Evolutionary conservation across 2,113 vertebrate genomes (phyloP).

Genomic region (Coturnix japonica): DNA sequence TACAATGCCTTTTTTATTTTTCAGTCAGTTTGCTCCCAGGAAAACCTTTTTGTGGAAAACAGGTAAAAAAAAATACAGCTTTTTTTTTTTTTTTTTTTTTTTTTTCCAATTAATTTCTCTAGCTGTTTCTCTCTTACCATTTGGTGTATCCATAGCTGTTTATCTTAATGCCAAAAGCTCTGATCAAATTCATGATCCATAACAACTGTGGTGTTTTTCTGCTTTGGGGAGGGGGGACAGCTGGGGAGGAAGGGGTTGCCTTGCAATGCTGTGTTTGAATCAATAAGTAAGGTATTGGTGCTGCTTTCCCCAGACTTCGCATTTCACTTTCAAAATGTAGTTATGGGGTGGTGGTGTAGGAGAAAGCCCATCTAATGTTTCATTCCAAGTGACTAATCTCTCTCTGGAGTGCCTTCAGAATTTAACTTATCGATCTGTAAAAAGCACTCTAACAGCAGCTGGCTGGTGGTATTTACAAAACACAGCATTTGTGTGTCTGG

Average conservation of each 20-base stretch:
- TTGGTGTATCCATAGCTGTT: slow-evolving; percentile 14
- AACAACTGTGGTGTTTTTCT: neutral
- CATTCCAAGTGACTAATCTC: neutral
- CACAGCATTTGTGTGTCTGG: neutral
- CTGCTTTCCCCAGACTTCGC: neutral
- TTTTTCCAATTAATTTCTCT: neutral
- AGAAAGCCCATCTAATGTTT: neutral
- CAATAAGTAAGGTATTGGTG: neutral
- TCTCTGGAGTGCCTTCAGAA: neutral
- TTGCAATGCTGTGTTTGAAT: neutral
- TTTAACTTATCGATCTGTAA: neutral
- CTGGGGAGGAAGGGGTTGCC: neutral
- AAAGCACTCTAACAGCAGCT: neutral
- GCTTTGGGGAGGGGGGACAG: neutral
- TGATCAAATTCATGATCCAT: neutral
- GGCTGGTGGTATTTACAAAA: neutral
- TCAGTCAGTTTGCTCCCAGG: slow-evolving; percentile 87
- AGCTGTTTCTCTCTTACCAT: slow-evolving; percentile 18
- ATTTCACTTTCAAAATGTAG: neutral
- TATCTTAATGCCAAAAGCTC: neutral
- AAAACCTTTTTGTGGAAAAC: slow-evolving; percentile 89
- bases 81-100: neutral
- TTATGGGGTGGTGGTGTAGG: neutral
- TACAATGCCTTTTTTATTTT: slow-evolving; percentile 79
- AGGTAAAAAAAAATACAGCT: slow-evolving; percentile 78